Percentiles rank a stretch among this genome's conserved stretches.
These are phyloP conservation scores for Neoscelio sp. DNA, from an alignment of 2,888 invertebrate genomes.

Conservation along the genomic window DNA sequence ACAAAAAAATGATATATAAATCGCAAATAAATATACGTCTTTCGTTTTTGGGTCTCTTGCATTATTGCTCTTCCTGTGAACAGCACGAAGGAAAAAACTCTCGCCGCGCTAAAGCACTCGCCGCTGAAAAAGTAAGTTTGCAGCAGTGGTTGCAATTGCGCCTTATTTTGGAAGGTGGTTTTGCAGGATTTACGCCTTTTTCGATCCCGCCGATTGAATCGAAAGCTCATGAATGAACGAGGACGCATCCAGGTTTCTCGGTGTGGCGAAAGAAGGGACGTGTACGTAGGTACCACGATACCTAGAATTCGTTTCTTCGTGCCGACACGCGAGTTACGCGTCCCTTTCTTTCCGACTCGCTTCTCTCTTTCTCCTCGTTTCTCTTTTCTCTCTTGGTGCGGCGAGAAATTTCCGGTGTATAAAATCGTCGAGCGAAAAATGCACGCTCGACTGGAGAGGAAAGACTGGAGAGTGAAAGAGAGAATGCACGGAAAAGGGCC, in stretches of 20 bases:
- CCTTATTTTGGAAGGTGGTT: slow-evolving; percentile 64
- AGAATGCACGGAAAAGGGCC: slow-evolving; percentile 45
- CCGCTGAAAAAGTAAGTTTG: slow-evolving; percentile 34
- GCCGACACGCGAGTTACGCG: slow-evolving; percentile 63
- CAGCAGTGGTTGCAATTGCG: slow-evolving; percentile 46
- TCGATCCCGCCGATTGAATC: slow-evolving; percentile 74
- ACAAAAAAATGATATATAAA: no score
- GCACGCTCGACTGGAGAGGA: slow-evolving; percentile 65
- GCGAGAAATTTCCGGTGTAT: slow-evolving; percentile 71
- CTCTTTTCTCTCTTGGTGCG: slow-evolving; percentile 47
- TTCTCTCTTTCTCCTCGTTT: slow-evolving; percentile 40
- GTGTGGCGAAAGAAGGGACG: slow-evolving; percentile 45
- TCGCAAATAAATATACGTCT: not conserved
- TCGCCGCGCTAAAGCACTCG: slow-evolving; percentile 25
- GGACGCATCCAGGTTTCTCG: slow-evolving; percentile 37
- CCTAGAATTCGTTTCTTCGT: slow-evolving; percentile 64
- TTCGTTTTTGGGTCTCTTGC: not conserved
- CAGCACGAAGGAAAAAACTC: slow-evolving; percentile 13
- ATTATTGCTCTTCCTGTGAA: slow-evolving; percentile 6
- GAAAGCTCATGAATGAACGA: slow-evolving; percentile 77
- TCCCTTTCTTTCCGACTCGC: slow-evolving; percentile 31
- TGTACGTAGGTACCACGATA: slow-evolving; percentile 43
- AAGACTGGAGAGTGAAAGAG: slow-evolving; percentile 50
- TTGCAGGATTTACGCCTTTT: slow-evolving; percentile 70
- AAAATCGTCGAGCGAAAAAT: slow-evolving; percentile 64